Conservation (phyloP, 2,888 invertebrate genomes). For the Eupithecia insigniata region DNA sequence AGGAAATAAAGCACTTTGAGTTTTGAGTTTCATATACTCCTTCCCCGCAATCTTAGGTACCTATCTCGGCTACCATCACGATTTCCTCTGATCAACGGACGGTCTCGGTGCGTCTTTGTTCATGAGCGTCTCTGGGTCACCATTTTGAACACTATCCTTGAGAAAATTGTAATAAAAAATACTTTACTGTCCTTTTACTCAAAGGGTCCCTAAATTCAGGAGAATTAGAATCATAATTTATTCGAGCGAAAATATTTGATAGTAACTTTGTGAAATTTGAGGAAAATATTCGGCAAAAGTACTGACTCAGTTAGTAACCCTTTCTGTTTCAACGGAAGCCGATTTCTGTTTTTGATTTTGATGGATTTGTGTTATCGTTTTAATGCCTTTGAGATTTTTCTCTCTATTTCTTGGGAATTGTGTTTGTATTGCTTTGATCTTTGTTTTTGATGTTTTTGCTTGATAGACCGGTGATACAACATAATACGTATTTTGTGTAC, state of each 20-base stretch:
- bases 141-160: too few relatives aligned
- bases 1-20: too few relatives aligned
- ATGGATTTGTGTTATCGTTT: slow-evolving; percentile 19
- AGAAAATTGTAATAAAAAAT: background rate
- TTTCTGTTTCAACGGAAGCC: slow-evolving; percentile 26
- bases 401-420: background rate
- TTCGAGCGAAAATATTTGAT: slow-evolving; percentile 39
- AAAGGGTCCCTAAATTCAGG: background rate
- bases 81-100: too few relatives aligned
- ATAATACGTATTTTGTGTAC: background rate
- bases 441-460: background rate
- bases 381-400: slow-evolving; percentile 10
- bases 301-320: slow-evolving; percentile 42
- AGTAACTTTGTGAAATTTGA: slow-evolving; percentile 39
- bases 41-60: too few relatives aligned
- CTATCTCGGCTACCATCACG: too few relatives aligned
- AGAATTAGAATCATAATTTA: slow-evolving; percentile 5
- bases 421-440: slow-evolving; percentile 1
- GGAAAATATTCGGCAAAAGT: slow-evolving; percentile 35
- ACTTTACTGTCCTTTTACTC: background rate
- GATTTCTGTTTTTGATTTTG: slow-evolving; percentile 27
- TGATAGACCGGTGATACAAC: background rate
- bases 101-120: too few relatives aligned
- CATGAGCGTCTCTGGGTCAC: too few relatives aligned
- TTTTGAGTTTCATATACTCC: too few relatives aligned